These are phyloP conservation scores for Pollicipes pollicipes DNA, from an alignment of 1,140 invertebrate species.

Conservation along the genomic window DNA sequence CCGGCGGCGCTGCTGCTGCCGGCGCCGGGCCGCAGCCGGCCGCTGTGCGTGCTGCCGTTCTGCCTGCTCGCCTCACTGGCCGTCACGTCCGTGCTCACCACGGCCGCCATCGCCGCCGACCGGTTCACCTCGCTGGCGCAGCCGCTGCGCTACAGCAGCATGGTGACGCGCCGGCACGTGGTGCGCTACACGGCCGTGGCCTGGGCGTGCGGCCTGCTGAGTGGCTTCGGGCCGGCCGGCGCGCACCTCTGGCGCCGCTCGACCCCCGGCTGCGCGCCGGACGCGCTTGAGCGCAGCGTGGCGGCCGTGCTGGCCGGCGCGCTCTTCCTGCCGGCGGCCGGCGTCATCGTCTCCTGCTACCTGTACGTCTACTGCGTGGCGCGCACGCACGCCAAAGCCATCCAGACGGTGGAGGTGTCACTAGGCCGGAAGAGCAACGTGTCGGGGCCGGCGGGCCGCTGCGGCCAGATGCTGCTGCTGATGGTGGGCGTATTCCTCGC, in stretches of 20 bases:
- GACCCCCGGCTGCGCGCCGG: conserved; percentile 30
- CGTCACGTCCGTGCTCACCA: conserved; percentile 41
- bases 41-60: conserved; percentile 38
- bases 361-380: conserved; percentile 46
- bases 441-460: background rate
- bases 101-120: conserved; percentile 45
- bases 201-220: conserved; percentile 39
- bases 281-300: conserved; percentile 30
- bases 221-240: conserved; percentile 37
- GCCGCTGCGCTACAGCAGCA: conserved; percentile 39
- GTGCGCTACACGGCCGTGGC: conserved; percentile 37
- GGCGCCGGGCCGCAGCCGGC: too few species aligned
- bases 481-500: background rate
- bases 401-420: conserved; percentile 42
- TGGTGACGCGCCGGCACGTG: conserved; percentile 41
- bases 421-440: conserved; percentile 19
- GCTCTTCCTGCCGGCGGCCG: conserved; percentile 29
- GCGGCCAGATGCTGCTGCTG: background rate
- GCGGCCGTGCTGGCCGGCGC: conserved; percentile 34
- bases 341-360: conserved; percentile 41
- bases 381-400: conserved; percentile 41
- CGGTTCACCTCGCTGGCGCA: conserved; percentile 42
- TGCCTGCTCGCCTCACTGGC: conserved; percentile 40
- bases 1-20: background rate
- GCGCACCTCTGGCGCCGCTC: conserved; percentile 22